phyloP scores from a whole-genome alignment of 2,797 vertebrate species.

The Hyperoplus immaculatus region DNA sequence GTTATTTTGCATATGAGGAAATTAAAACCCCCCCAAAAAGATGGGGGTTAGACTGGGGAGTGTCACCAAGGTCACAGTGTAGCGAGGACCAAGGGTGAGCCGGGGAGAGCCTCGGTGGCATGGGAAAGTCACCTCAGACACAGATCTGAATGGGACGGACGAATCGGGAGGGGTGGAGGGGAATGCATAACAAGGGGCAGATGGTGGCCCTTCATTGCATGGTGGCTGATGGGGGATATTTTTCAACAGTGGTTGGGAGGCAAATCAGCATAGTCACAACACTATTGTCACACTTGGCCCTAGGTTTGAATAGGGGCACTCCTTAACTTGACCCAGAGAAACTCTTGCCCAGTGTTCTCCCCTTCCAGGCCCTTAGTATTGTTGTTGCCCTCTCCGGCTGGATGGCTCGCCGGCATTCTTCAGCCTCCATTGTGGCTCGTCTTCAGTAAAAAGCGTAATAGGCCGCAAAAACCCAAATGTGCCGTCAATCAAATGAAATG shows the following conservation, averaged over 20 bases:
- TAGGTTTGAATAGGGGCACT: slow-evolving; percentile 71
- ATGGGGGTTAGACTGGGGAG: slow-evolving; percentile 43
- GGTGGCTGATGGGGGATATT: slow-evolving; percentile 65
- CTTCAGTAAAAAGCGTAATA: slow-evolving; percentile 33
- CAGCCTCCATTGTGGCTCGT: slow-evolving; percentile 61
- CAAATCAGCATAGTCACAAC: slow-evolving; percentile 79
- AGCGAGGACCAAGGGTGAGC: slow-evolving; percentile 67
- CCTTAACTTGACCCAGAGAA: slow-evolving; percentile 76
- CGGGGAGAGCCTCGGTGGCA: slow-evolving; percentile 77
- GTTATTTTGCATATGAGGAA: slow-evolving; percentile 65
- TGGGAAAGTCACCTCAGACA: slow-evolving; percentile 88
- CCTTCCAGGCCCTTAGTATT: slow-evolving; percentile 61
- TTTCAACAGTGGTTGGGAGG: slow-evolving; percentile 68
- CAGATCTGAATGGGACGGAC: slow-evolving; percentile 75
- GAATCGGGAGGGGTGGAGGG: slow-evolving; percentile 63
- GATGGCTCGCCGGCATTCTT: slow-evolving; percentile 73
- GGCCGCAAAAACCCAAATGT: slow-evolving; percentile 37
- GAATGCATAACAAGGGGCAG: slow-evolving; percentile 81
- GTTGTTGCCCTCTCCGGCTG: slow-evolving; percentile 71
- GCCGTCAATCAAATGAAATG: slow-evolving; percentile 52
- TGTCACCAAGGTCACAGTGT: slow-evolving; percentile 73
- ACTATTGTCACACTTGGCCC: slow-evolving; percentile 78
- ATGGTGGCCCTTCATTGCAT: slow-evolving; percentile 80
- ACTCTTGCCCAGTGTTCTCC: slow-evolving; percentile 57
- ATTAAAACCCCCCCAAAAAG: slow-evolving; percentile 62